phyloP scores from a whole-genome alignment of 2,888 invertebrate species.

The Stegophylla sp. region DNA sequence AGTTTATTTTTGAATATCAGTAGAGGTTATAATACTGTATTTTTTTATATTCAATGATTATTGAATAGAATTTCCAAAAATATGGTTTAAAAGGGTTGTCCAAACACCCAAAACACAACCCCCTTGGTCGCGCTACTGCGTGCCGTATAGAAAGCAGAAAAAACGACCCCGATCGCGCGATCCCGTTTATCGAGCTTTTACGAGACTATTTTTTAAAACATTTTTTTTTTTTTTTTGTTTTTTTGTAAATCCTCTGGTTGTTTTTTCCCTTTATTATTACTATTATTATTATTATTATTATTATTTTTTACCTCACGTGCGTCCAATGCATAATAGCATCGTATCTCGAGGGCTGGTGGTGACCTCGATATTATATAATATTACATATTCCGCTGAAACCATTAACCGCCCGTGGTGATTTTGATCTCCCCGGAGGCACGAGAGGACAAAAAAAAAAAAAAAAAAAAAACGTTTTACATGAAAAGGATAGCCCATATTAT shows the following conservation, averaged over 20 bases:
- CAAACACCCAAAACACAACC: too few relatives aligned
- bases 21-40: too few relatives aligned
- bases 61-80: too few relatives aligned
- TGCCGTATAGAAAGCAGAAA: too few relatives aligned
- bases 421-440: slow-evolving; percentile 46
- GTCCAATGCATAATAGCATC: slow-evolving; percentile 22
- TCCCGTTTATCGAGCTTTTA: slow-evolving; percentile 28
- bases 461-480: slow-evolving; percentile 54
- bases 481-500: slow-evolving; percentile 30
- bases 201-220: slow-evolving; percentile 1
- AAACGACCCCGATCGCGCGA: not conserved
- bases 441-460: slow-evolving; percentile 36
- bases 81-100: too few relatives aligned
- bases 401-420: slow-evolving; percentile 56
- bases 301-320: slow-evolving; percentile 17
- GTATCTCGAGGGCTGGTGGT: slow-evolving; percentile 47
- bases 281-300: not conserved
- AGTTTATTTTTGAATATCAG: too few relatives aligned
- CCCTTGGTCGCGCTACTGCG: too few relatives aligned
- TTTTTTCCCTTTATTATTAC: not conserved
- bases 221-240: slow-evolving; percentile 27
- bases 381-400: slow-evolving; percentile 47
- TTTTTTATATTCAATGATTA: too few relatives aligned
- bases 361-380: slow-evolving; percentile 58
- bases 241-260: slow-evolving; percentile 4